Base-by-base conservation (phyloP, 2,888 invertebrate species). In the Helicoverpa assulta region DNA sequence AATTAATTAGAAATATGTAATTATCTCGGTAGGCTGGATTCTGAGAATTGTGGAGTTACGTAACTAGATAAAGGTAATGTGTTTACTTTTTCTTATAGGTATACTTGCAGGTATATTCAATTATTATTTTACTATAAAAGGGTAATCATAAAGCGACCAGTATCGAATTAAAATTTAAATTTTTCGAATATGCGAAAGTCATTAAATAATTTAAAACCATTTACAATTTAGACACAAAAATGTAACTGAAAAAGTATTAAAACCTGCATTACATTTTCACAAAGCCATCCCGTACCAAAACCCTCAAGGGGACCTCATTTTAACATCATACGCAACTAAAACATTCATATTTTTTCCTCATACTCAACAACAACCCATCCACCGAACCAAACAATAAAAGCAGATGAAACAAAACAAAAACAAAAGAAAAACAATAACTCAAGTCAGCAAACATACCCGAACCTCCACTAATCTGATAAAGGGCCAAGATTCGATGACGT, bases 391-490 rank as follows among this genome's bases (percentile, higher is more conserved):
- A 33, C 37, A 53, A 66, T 8, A 54, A 68, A 26, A 76, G 58
- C 72, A 69, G 59, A 56, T 51, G 43, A 37, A 55, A 60, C 33
- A 64, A 65, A 78, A 74, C 50, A 78, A 73, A 64, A 67, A 74
- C 50, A 78, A 73, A 64, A 67, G 21, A 67, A 63, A 79, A 56
- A 62, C 68, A 74, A 79, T 62, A 64, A 67, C 55, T 75, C 68
- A 73, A 78, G n/a, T 73, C 79, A 63, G 33, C 76, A 68, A 56
- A 75, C 37, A 18, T 14, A 8, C 10, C 51, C 19, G 61, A 56
- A 73, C 51, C 65, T 63, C 19, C 43, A n/a, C 21, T 81, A 70
- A 82, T 82, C 67, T n/a, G 67, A 80, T 75, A 72, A 72, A 75
- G 64, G 63, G 51, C 77, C 78, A 54, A 71, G 65, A 76, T 70